Percentiles rank a stretch among this genome's conserved stretches.
Evolutionary conservation across 2,797 vertebrate species (phyloP).

Genomic region (Pseudotriccus pelzelni): DNA sequence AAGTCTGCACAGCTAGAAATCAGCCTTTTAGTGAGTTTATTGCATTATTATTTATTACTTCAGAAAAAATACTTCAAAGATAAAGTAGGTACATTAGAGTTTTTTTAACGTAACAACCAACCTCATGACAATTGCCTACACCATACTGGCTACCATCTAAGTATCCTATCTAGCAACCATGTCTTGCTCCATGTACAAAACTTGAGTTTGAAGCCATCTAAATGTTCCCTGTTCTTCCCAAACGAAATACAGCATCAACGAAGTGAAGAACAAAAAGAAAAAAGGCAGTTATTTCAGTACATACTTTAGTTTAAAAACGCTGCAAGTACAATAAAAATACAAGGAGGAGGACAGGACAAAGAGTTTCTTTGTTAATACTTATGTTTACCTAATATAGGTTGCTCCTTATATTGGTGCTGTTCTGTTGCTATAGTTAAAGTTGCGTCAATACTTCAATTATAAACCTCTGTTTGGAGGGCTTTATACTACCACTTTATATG

Average conservation of each 20-base stretch:
- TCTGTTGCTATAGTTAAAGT: slow-evolving; percentile 80
- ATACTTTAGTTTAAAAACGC: background rate
- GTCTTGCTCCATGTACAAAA: background rate
- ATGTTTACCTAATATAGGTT: slow-evolving; percentile 10
- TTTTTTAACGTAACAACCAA: background rate
- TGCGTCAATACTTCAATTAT: slow-evolving; percentile 78
- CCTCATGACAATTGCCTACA: background rate
- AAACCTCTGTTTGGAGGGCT: slow-evolving; percentile 53
- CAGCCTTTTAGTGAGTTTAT: background rate
- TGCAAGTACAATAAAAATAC: slow-evolving; percentile 39
- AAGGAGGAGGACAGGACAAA: slow-evolving; percentile 34
- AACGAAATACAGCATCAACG: background rate
- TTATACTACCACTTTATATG: background rate
- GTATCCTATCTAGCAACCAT: background rate
- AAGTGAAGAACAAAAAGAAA: slow-evolving; percentile 8
- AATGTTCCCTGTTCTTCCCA: background rate
- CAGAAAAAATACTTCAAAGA: background rate
- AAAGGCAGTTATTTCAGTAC: slow-evolving; percentile 42
- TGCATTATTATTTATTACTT: background rate
- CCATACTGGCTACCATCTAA: background rate
- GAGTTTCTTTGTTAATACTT: slow-evolving; percentile 9
- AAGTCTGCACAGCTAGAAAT: background rate
- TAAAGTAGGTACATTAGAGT: background rate
- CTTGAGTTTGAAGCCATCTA: background rate
- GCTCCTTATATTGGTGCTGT: slow-evolving; percentile 57